These are phyloP conservation scores for Diarsia dahlii DNA, from an alignment of 2,888 invertebrate species.

Conservation along the genomic window DNA sequence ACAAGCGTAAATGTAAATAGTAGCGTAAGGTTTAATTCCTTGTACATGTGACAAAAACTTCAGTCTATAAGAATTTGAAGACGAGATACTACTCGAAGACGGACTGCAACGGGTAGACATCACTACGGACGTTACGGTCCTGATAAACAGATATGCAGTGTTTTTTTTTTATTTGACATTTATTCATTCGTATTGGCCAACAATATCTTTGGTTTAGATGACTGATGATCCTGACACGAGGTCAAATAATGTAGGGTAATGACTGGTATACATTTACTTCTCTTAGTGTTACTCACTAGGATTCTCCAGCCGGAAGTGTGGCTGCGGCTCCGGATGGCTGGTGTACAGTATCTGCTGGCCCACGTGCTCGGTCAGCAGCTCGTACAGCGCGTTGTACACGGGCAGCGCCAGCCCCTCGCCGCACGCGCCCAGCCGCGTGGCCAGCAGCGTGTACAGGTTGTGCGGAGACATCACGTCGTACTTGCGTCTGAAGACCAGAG, in stretches of 20 bases:
- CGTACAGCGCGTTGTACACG: slow-evolving; percentile 99
- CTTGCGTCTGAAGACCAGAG: slow-evolving; percentile 93
- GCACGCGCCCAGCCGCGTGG: slow-evolving; percentile 94
- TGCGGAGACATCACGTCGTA: slow-evolving; percentile 99
- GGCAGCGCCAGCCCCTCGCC: slow-evolving; percentile 97
- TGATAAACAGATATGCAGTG: too few species aligned
- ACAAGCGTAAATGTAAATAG: background rate
- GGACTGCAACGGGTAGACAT: background rate
- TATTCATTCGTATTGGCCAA: background rate
- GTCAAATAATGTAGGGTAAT: too few species aligned
- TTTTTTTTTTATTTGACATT: background rate
- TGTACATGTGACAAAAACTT: background rate
- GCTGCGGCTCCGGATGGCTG: slow-evolving; percentile 98
- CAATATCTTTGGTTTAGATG: too few species aligned
- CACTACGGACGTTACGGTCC: too few species aligned
- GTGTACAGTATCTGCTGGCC: slow-evolving; percentile 98
- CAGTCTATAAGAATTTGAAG: background rate
- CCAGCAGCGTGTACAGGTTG: slow-evolving; percentile 99
- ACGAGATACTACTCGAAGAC: too few species aligned
- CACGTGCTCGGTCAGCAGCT: slow-evolving; percentile 99
- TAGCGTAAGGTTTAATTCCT: background rate
- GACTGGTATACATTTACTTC: background rate
- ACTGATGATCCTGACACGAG: too few species aligned
- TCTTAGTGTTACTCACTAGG: slow-evolving; percentile 92
- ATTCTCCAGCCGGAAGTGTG: slow-evolving; percentile 98